Conservation (phyloP, 2,888 invertebrate genomes). For the Drosophila macrospina region DNA sequence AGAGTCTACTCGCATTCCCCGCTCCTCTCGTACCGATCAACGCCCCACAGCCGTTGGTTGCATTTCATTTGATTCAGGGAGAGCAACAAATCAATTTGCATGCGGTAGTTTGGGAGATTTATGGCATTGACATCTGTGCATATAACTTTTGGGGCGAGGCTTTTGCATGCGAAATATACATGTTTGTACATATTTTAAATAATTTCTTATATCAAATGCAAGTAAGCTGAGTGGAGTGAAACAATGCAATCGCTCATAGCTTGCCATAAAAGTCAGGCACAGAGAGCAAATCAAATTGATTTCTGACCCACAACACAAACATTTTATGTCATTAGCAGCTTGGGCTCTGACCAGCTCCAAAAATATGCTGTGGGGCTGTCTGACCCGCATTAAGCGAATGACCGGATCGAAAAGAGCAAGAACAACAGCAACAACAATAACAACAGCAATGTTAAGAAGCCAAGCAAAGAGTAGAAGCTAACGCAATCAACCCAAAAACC, state of each 20-base stretch:
- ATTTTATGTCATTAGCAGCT: conserved; percentile 45
- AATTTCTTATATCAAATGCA: conserved; percentile 33
- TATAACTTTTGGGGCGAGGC: conserved; percentile 44
- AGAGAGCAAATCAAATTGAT: conserved; percentile 38
- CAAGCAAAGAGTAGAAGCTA: conserved; percentile 41
- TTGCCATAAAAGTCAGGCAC: conserved; percentile 9
- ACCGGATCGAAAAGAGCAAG: conserved; percentile 28
- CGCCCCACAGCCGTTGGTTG: conserved; percentile 42
- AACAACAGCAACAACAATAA: conserved; percentile 20
- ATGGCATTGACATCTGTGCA: conserved; percentile 55
- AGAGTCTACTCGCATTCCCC: no score
- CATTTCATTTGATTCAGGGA: conserved; percentile 67
- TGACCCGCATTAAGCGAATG: conserved; percentile 62
- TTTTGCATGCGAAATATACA: conserved; percentile 37
- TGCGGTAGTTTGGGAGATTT: conserved; percentile 67
- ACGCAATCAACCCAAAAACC: conserved; percentile 56
- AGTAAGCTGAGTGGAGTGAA: conserved; percentile 20
- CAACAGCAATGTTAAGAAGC: conserved; percentile 34
- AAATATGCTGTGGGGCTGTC: conserved; percentile 25
- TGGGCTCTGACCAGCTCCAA: conserved; percentile 5
- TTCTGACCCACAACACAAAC: conserved; percentile 37
- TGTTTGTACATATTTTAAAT: conserved; percentile 20
- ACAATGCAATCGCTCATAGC: conserved; percentile 4
- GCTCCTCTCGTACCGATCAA: conserved; percentile 2
- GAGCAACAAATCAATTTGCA: conserved; percentile 79